Conservation (phyloP, 2,113 vertebrate genomes). For the Ptilonorhynchus violaceus region DNA sequence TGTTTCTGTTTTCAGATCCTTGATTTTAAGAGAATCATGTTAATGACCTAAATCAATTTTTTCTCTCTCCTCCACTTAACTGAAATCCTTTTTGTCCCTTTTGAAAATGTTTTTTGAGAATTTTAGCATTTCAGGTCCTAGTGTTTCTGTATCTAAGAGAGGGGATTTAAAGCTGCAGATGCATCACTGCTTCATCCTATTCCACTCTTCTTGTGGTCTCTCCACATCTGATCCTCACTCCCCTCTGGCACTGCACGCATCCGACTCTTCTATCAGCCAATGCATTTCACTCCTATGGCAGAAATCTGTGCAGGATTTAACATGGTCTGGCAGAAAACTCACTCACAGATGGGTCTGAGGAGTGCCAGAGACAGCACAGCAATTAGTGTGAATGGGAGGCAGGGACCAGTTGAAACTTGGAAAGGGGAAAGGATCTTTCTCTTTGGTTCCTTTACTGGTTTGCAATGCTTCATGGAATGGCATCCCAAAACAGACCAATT, state of each 20-base stretch:
- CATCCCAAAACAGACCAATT: not conserved
- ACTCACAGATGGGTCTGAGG: not conserved
- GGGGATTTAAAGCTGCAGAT: not conserved
- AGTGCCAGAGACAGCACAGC: not conserved
- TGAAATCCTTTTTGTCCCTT: not conserved
- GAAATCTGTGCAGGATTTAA: slow-evolving; percentile 8
- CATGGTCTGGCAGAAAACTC: slow-evolving; percentile 14
- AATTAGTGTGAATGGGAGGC: not conserved
- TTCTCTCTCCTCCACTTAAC: not conserved
- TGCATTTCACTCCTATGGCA: not conserved
- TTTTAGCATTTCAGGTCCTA: not conserved
- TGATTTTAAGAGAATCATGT: not conserved
- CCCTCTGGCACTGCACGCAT: not conserved
- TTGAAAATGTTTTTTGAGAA: not conserved
- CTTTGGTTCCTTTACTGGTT: not conserved
- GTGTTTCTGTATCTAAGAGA: not conserved
- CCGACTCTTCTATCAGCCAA: not conserved
- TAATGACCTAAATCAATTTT: not conserved
- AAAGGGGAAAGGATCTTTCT: not conserved
- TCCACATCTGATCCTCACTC: not conserved
- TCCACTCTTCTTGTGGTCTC: not conserved
- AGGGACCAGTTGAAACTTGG: not conserved
- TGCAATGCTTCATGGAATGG: not conserved
- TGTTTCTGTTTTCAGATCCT: not conserved
- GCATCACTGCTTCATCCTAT: not conserved